Evolutionary conservation across 2,113 vertebrate genomes (phyloP).

Genomic region (Ptilorrhoa leucosticta): DNA sequence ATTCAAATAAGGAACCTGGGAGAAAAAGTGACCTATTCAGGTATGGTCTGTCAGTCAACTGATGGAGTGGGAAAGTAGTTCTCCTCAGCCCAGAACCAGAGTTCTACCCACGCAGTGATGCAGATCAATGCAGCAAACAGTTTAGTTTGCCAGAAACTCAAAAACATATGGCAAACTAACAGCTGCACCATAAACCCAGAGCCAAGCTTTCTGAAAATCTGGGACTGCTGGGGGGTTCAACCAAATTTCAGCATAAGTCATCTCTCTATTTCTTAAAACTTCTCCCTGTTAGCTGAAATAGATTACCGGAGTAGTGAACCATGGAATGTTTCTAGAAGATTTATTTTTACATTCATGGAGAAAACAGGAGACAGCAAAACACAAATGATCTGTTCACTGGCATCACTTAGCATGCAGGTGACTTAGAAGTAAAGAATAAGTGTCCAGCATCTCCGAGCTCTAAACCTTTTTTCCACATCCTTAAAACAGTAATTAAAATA

Average conservation of each 20-base stretch:
- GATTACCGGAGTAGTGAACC: neutral
- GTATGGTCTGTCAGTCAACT: neutral
- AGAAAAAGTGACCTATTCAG: constrained; percentile 3
- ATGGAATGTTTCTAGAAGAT: neutral
- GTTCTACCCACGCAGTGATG: neutral
- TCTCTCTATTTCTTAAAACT: neutral
- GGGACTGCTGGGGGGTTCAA: neutral
- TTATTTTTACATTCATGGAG: neutral
- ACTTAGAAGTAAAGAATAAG: neutral
- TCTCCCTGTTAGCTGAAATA: neutral
- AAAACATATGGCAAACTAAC: neutral
- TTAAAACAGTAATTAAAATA: neutral
- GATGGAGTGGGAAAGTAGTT: neutral
- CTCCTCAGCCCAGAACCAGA: neutral
- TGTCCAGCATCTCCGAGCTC: neutral
- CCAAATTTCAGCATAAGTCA: neutral
- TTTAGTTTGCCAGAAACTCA: neutral
- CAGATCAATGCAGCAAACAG: neutral
- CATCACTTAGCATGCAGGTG: neutral
- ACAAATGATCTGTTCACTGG: too few species aligned
- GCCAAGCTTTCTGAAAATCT: neutral
- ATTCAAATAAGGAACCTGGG: neutral
- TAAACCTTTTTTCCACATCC: neutral
- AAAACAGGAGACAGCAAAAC: neutral
- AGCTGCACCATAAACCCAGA: neutral